Evolutionary conservation across 2,797 vertebrate genomes (phyloP).

Genomic region (Dromococcyx pavoninus): DNA sequence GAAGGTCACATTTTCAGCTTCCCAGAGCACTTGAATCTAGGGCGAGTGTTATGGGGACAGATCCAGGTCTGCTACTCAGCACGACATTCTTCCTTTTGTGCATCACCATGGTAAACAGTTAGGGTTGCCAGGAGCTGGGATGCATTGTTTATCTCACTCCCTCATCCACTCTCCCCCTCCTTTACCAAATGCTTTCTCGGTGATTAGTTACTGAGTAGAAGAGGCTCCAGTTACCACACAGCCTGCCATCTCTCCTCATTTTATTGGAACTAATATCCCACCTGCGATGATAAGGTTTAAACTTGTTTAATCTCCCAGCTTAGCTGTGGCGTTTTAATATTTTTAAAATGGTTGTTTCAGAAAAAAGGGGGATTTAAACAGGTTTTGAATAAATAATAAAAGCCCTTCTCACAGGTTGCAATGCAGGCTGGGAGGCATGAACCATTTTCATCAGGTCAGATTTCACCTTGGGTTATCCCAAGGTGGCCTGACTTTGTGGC

Average conservation of each 20-base stretch:
- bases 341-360: slow-evolving; percentile 69
- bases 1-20: slow-evolving; percentile 46
- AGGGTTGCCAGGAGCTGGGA: slow-evolving; percentile 64
- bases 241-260: slow-evolving; percentile 43
- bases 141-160: slow-evolving; percentile 42
- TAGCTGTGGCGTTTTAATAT: slow-evolving; percentile 71
- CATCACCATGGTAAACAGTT: slow-evolving; percentile 65
- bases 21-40: slow-evolving; percentile 32
- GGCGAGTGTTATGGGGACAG: slow-evolving; percentile 42
- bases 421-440: slow-evolving; percentile 50
- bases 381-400: slow-evolving; percentile 68
- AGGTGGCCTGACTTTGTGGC: slow-evolving; percentile 65
- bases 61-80: neutral
- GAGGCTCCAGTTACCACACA: slow-evolving; percentile 64
- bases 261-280: slow-evolving; percentile 67
- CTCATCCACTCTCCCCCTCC: slow-evolving; percentile 44
- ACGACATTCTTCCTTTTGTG: slow-evolving; percentile 36
- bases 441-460: slow-evolving; percentile 58
- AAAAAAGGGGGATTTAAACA: slow-evolving; percentile 67
- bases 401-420: slow-evolving; percentile 61
- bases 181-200: slow-evolving; percentile 64
- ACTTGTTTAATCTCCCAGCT: slow-evolving; percentile 73
- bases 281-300: slow-evolving; percentile 66
- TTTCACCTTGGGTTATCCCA: slow-evolving; percentile 59
- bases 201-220: slow-evolving; percentile 69